Conservation (phyloP, 2,113 vertebrate species). For the Suricata suricatta region DNA sequence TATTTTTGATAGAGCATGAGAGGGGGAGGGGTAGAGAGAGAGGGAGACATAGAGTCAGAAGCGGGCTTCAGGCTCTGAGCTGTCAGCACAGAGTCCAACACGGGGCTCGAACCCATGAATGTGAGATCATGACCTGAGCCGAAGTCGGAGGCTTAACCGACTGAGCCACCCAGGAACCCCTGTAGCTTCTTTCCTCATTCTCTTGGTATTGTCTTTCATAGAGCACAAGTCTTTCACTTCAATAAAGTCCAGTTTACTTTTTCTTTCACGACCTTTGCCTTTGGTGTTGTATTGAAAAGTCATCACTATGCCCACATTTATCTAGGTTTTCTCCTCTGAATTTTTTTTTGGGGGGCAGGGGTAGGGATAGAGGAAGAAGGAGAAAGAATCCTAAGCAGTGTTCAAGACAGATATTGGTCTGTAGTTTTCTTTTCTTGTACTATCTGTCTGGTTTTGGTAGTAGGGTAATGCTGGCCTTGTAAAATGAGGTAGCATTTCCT, state of each 20-base stretch:
- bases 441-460: neutral
- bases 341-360: too few species aligned
- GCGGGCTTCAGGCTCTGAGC: too few species aligned
- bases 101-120: too few species aligned
- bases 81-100: too few species aligned
- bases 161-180: too few species aligned
- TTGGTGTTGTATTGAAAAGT: neutral
- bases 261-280: neutral
- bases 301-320: neutral
- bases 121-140: too few species aligned
- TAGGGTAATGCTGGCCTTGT: neutral
- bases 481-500: neutral
- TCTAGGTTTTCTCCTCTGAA: neutral
- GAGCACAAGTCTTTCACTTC: neutral
- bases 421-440: neutral
- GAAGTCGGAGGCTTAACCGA: too few species aligned
- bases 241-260: neutral
- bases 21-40: too few species aligned
- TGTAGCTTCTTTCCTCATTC: neutral
- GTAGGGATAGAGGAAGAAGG: too few species aligned
- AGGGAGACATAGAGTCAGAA: too few species aligned
- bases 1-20: too few species aligned
- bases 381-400: too few species aligned
- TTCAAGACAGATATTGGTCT: neutral
- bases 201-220: neutral